Evolutionary conservation across 35 echinoderm and acorn worm species (phyloP).

Genomic region (Patiria miniata): DNA sequence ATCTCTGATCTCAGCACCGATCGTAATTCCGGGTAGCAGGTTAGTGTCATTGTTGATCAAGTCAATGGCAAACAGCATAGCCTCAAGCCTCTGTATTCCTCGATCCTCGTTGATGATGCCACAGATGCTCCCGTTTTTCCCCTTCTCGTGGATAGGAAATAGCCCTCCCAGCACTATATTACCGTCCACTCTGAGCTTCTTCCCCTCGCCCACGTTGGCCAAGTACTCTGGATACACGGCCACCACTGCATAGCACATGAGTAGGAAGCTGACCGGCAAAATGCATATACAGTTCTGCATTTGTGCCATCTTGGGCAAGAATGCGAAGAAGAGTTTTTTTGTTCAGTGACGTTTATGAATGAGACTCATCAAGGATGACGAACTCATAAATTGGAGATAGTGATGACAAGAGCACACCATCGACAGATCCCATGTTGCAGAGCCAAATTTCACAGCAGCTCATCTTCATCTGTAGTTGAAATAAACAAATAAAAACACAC

Average conservation of each 20-base stretch:
- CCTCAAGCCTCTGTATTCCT: slow-evolving; percentile 89
- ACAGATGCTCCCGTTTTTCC: slow-evolving; percentile 56
- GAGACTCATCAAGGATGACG: background rate
- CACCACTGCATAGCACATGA: background rate
- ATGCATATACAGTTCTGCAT: background rate
- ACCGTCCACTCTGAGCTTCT: slow-evolving; percentile 38
- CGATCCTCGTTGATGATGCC: slow-evolving; percentile 82
- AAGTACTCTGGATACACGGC: background rate
- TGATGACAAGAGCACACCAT: background rate
- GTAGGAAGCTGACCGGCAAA: background rate
- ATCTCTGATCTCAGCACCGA: slow-evolving; percentile 87
- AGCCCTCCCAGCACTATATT: slow-evolving; percentile 88
- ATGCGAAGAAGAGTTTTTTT: background rate
- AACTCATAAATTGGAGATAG: background rate
- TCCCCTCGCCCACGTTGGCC: background rate
- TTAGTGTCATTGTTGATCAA: slow-evolving; percentile 80
- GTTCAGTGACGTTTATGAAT: background rate
- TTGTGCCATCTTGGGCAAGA: background rate
- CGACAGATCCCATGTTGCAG: background rate
- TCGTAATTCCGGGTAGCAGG: slow-evolving; percentile 51
- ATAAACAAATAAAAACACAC: no score
- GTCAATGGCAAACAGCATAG: slow-evolving; percentile 95
- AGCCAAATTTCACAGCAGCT: no score
- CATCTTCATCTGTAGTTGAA: no score
- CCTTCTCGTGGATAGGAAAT: slow-evolving; percentile 94